Percentiles rank a stretch among this genome's conserved stretches.
Conservation (phyloP, 2,888 invertebrate genomes). For the Ashinkailepas kermadecensis region DNA sequence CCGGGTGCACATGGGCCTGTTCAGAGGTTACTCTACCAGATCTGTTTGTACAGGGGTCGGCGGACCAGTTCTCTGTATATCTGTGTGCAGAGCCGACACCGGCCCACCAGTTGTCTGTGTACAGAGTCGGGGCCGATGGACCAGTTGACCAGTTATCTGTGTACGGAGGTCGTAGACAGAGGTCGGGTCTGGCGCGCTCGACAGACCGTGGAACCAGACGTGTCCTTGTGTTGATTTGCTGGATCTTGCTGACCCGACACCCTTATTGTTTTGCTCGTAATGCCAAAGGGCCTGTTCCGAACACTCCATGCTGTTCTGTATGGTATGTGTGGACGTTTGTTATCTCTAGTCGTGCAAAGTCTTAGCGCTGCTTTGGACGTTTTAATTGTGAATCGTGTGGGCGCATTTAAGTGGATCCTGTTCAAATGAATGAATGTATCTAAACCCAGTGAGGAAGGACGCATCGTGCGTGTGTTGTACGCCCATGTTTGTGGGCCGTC, state of each 20-base stretch:
- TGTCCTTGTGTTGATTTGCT: too few species aligned
- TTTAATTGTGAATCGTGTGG: background rate
- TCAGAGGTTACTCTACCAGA: background rate
- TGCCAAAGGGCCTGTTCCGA: background rate
- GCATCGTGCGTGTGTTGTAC: background rate
- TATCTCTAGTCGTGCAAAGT: slow-evolving; percentile 2
- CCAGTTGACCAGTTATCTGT: too few species aligned
- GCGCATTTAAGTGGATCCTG: background rate
- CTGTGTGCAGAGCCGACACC: too few species aligned
- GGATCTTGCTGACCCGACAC: too few species aligned
- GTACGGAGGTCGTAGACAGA: too few species aligned
- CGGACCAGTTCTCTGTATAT: too few species aligned
- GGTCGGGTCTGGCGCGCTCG: too few species aligned
- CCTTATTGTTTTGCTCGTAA: background rate
- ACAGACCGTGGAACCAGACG: too few species aligned
- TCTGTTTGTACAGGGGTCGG: background rate
- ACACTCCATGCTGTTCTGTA: background rate
- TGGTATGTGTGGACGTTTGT: background rate
- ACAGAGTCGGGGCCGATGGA: too few species aligned
- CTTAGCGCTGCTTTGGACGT: background rate
- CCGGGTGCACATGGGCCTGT: too few species aligned
- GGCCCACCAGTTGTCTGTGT: too few species aligned
- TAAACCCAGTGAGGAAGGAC: background rate
- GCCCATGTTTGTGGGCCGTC: background rate
- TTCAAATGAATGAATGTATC: background rate